Percentiles rank a stretch among this genome's conserved stretches.
Conservation (phyloP, 1,140 invertebrate species). For the Palaemon carinicauda region DNA sequence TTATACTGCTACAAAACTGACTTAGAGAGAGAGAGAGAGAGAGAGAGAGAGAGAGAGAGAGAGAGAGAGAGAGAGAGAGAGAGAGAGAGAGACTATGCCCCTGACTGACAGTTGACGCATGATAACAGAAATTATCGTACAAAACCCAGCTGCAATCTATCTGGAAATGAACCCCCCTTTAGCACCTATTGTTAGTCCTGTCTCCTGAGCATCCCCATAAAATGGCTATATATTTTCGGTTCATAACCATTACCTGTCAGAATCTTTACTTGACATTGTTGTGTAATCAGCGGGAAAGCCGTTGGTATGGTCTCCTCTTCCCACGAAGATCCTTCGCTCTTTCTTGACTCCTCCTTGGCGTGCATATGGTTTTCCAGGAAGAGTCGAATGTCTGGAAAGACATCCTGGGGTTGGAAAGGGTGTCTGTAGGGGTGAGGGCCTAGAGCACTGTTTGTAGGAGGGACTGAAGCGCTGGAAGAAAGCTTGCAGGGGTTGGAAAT, state of each 20-base stretch:
- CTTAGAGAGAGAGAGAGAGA: background rate
- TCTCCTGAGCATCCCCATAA: too few species aligned
- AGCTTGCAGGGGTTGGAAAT: too few species aligned
- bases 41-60: slow-evolving; percentile 4
- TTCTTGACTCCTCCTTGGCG: background rate
- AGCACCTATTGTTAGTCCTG: too few species aligned
- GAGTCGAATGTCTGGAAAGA: background rate
- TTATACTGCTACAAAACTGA: too few species aligned
- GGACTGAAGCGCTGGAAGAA: too few species aligned
- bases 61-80: slow-evolving; percentile 12
- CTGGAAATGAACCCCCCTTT: background rate
- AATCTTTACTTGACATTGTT: too few species aligned
- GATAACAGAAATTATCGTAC: background rate
- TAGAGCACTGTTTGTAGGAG: too few species aligned
- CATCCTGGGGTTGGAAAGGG: too few species aligned
- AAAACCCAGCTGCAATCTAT: background rate
- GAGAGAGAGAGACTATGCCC: slow-evolving; percentile 6
- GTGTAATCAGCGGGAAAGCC: too few species aligned
- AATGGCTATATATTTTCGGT: too few species aligned
- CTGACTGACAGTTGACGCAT: background rate
- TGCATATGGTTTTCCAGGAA: background rate
- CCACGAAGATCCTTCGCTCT: background rate
- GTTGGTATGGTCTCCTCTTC: background rate
- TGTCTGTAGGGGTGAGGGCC: too few species aligned
- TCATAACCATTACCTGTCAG: background rate